Evolutionary conservation across 2,888 invertebrate genomes (phyloP).

Genomic region (Tigriopus californicus): DNA sequence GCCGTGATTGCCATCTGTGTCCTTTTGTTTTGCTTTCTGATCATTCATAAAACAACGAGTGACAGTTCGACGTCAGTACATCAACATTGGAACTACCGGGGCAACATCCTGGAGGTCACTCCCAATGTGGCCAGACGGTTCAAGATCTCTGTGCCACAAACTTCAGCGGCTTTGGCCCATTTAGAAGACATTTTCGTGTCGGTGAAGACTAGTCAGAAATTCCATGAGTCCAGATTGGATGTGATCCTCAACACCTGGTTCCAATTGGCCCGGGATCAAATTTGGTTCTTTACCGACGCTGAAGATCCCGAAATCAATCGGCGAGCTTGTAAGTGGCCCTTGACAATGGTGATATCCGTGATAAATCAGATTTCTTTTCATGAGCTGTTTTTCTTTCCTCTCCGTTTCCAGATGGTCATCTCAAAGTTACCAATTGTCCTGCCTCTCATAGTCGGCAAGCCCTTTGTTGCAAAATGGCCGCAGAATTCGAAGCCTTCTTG

Average conservation of each 20-base stretch:
- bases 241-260: background rate
- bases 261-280: background rate
- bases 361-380: background rate
- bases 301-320: background rate
- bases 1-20: too few species aligned
- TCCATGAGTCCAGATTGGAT: background rate
- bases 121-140: too few species aligned
- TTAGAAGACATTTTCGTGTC: background rate
- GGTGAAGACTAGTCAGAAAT: background rate
- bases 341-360: background rate
- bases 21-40: too few species aligned
- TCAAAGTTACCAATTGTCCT: background rate
- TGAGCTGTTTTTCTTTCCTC: background rate
- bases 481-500: constrained; percentile 2
- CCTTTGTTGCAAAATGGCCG: constrained; percentile 5
- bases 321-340: background rate
- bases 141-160: too few species aligned
- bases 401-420: background rate
- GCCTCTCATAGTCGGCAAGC: background rate
- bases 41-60: too few species aligned
- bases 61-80: too few species aligned
- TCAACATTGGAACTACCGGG: too few species aligned
- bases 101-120: too few species aligned
- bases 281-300: background rate
- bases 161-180: background rate